Evolutionary conservation across 2,113 vertebrate species (phyloP).

Genomic region (Vombatus ursinus): DNA sequence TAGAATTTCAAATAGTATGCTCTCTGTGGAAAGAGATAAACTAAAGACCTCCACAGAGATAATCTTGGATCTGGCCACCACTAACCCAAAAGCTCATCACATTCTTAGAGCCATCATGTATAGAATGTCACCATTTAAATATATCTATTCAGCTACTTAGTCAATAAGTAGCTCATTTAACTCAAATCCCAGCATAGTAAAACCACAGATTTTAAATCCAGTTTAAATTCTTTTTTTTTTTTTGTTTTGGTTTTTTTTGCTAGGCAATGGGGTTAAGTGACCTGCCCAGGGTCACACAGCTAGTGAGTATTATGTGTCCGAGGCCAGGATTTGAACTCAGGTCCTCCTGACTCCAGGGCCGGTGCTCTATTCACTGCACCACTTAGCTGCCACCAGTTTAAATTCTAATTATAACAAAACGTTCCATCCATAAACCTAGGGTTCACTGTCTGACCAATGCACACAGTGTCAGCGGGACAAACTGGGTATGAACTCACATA

Average conservation of each 20-base stretch:
- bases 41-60: neutral
- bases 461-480: neutral
- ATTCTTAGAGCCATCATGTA: neutral
- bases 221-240: neutral
- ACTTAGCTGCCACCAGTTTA: too few relatives aligned
- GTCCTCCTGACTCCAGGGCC: too few relatives aligned
- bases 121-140: neutral
- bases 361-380: too few relatives aligned
- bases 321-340: too few relatives aligned
- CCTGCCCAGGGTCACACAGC: too few relatives aligned
- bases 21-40: neutral
- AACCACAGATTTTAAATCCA: neutral
- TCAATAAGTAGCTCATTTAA: neutral
- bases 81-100: neutral
- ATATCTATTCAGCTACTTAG: neutral
- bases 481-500: neutral
- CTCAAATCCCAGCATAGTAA: neutral
- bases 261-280: too few relatives aligned
- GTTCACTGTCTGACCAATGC: neutral
- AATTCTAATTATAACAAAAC: neutral
- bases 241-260: too few relatives aligned
- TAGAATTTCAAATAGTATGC: neutral
- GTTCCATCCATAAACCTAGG: neutral
- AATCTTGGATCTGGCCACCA: neutral
- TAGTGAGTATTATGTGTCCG: too few relatives aligned